Conservation (phyloP, 2,113 vertebrate genomes). For the Hemichromis elongatus region DNA sequence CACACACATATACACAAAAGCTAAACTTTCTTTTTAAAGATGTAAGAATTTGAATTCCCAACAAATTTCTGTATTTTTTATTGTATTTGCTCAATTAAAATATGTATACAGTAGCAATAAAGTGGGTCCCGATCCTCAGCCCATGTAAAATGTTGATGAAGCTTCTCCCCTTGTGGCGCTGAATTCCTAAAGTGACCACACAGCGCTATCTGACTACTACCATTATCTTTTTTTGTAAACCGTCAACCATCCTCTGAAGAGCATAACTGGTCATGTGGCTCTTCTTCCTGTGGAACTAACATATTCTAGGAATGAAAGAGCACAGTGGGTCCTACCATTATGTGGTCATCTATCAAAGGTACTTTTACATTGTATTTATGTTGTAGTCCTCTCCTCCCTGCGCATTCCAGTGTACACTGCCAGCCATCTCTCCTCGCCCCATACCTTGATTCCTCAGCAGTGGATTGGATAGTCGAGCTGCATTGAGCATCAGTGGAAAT, state of each 20-base stretch:
- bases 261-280: neutral
- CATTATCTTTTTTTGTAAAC: neutral
- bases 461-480: neutral
- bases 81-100: neutral
- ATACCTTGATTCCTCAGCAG: neutral
- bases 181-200: neutral
- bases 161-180: neutral
- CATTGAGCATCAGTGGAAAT: neutral
- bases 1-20: neutral
- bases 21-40: neutral
- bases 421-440: neutral
- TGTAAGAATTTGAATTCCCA: neutral
- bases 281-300: neutral
- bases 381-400: neutral
- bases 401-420: slow-evolving; percentile 22
- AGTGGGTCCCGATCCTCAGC: neutral
- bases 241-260: neutral
- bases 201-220: neutral
- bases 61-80: neutral
- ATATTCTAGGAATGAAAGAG: neutral
- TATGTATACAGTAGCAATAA: neutral
- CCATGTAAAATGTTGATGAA: neutral
- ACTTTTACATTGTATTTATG: neutral
- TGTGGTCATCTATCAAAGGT: neutral
- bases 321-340: neutral